Percentiles rank a stretch among this genome's conserved stretches.
phyloP scores from a whole-genome alignment of 2,888 invertebrate species.

The Anthophora plumipes region DNA sequence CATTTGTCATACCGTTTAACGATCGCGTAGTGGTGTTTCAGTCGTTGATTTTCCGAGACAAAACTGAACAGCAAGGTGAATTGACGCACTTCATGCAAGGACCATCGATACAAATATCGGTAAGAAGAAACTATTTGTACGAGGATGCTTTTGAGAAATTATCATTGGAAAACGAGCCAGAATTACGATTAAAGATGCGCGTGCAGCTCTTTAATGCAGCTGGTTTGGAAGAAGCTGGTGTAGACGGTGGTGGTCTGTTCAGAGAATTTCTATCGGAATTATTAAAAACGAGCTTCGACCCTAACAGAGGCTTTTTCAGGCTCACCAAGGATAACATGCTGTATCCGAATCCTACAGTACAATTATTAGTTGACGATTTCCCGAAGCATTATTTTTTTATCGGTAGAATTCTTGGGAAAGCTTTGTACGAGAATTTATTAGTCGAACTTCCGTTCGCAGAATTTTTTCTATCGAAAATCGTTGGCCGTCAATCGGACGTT shows the following conservation, averaged over 20 bases:
- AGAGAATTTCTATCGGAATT: conserved; percentile 97
- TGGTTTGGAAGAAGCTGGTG: conserved; percentile 97
- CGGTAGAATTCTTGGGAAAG: conserved; percentile 97
- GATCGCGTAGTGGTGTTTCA: conserved; percentile 95
- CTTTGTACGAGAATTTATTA: conserved; percentile 96
- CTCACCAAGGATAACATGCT: conserved; percentile 96
- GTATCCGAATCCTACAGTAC: conserved; percentile 98
- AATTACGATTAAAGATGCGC: conserved; percentile 93
- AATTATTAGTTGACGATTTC: conserved; percentile 93
- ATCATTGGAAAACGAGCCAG: conserved; percentile 95
- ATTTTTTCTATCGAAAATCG: conserved; percentile 96
- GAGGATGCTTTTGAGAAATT: conserved; percentile 99
- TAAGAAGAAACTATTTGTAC: conserved; percentile 96
- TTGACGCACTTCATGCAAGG: conserved; percentile 91
- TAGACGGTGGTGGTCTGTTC: conserved; percentile 98
- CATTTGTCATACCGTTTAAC: conserved; percentile 97
- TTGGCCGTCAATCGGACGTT: conserved; percentile 91
- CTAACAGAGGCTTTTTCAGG: conserved; percentile 96
- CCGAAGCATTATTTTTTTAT: conserved; percentile 95
- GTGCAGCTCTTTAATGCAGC: conserved; percentile 96
- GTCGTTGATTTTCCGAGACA: conserved; percentile 88
- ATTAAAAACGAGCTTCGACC: conserved; percentile 97
- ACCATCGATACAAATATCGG: conserved; percentile 90
- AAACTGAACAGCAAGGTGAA: conserved; percentile 91
- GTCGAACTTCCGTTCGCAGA: conserved; percentile 98